A percentile compares a stretch with the other conserved stretches of the same genome.
Evolutionary conservation across 2,888 invertebrate genomes (phyloP).

Genomic region (Idaea aversata): DNA sequence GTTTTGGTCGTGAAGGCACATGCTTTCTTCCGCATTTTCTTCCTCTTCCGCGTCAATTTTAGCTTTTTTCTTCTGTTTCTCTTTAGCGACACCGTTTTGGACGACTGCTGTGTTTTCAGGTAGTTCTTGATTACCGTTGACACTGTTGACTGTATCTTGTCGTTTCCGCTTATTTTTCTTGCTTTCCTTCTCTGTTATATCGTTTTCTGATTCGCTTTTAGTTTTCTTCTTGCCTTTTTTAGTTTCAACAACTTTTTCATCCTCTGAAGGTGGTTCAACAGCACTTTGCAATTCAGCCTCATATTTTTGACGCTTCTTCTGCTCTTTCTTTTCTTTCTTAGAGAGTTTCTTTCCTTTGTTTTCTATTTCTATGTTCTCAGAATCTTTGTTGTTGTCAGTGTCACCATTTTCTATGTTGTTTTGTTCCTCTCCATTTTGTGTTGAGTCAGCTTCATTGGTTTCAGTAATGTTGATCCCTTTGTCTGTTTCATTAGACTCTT

Average conservation of each 20-base stretch:
- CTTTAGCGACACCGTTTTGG: conserved; percentile 32
- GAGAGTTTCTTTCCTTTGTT: conserved; percentile 47
- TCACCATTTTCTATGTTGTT: conserved; percentile 30
- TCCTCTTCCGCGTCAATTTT: conserved; percentile 54
- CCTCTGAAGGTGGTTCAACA: conserved; percentile 43
- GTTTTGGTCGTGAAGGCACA: conserved; percentile 70
- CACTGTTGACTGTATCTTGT: conserved; percentile 62
- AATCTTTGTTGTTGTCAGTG: conserved; percentile 31
- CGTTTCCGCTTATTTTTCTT: conserved; percentile 68
- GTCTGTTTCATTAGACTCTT: conserved; percentile 23
- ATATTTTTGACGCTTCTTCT: conserved; percentile 71
- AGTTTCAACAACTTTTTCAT: conserved; percentile 44
- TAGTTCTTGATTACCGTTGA: conserved; percentile 33
- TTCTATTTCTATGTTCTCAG: conserved; percentile 22
- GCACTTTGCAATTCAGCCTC: conserved; percentile 71
- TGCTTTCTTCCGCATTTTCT: conserved; percentile 56
- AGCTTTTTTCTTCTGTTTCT: conserved; percentile 59
- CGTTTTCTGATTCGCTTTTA: conserved; percentile 52
- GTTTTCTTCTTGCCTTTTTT: conserved; percentile 72
- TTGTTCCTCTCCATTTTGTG: conserved; percentile 29
- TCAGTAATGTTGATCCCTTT: conserved; percentile 26
- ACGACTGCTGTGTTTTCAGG: conserved; percentile 30
- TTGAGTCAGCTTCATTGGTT: conserved; percentile 12
- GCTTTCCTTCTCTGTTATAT: conserved; percentile 40
- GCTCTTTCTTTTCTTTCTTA: conserved; percentile 73